Evolutionary conservation across 2,113 vertebrate genomes (phyloP).

Genomic region (Perccottus glenii): DNA sequence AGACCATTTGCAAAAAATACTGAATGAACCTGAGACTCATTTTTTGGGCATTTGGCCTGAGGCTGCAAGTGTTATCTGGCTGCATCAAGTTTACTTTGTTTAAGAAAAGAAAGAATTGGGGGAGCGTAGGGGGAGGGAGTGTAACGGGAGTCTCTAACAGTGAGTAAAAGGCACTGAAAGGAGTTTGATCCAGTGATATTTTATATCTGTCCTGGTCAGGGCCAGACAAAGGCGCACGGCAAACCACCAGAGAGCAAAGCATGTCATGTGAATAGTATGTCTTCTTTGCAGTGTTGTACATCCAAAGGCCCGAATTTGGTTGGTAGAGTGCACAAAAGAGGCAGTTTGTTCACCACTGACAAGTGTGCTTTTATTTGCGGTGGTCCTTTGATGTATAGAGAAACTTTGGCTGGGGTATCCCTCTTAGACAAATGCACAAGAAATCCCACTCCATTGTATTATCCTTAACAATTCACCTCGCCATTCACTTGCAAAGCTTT

Average conservation of each 20-base stretch:
- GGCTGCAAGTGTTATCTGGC: constrained; percentile 78
- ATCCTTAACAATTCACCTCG: constrained; percentile 76
- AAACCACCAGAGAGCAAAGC: constrained; percentile 80
- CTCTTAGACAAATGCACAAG: constrained; percentile 75
- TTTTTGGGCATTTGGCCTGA: constrained; percentile 71
- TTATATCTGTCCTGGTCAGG: constrained; percentile 79
- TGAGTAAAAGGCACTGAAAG: constrained; percentile 78
- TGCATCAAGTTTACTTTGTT: constrained; percentile 81
- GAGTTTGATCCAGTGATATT: constrained; percentile 84
- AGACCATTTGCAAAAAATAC: constrained; percentile 41
- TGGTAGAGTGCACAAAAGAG: constrained; percentile 79
- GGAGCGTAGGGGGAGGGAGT: constrained; percentile 68
- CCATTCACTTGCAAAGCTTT: constrained; percentile 77
- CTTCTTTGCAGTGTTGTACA: constrained; percentile 83
- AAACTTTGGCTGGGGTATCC: constrained; percentile 80
- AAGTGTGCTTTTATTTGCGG: constrained; percentile 83
- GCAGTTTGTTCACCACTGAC: constrained; percentile 83
- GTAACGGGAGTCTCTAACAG: constrained; percentile 80
- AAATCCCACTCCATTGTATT: constrained; percentile 82
- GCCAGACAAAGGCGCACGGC: constrained; percentile 78
- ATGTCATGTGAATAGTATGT: constrained; percentile 82
- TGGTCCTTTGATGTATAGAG: constrained; percentile 82
- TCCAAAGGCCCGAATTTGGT: constrained; percentile 79
- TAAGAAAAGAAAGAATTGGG: constrained; percentile 76
- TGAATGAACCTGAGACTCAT: constrained; percentile 74